Conservation (phyloP, 2,797 vertebrate genomes). For the Lophotriccus pileatus region DNA sequence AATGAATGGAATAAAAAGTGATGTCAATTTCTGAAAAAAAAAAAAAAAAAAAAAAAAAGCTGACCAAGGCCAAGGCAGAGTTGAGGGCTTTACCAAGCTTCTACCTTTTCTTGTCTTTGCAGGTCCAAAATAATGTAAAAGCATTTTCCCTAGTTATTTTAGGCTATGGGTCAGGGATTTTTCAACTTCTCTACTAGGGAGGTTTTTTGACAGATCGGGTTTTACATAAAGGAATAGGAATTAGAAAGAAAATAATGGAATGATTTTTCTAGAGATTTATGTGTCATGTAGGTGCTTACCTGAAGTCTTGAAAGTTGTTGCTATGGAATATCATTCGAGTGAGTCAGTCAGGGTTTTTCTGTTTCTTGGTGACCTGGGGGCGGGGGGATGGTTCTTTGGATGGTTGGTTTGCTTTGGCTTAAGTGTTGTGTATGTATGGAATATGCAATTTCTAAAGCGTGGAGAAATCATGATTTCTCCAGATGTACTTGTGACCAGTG, state of each 20-base stretch:
- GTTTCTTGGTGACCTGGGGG: background rate
- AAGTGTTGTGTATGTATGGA: background rate
- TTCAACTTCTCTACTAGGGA: background rate
- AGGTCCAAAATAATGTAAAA: background rate
- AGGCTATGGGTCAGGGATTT: background rate
- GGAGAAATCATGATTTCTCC: background rate
- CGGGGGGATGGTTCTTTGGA: background rate
- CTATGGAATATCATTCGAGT: background rate
- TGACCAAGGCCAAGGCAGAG: background rate
- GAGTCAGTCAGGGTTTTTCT: background rate
- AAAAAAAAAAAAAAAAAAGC: background rate
- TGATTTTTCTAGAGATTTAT: background rate
- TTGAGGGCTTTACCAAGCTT: background rate
- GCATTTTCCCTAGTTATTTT: background rate
- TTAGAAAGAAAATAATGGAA: background rate
- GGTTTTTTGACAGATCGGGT: background rate
- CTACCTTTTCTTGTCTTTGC: background rate
- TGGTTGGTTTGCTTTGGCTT: background rate
- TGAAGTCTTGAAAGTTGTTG: background rate
- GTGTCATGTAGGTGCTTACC: background rate
- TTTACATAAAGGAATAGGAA: background rate
- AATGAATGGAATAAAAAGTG: constrained; percentile 5
- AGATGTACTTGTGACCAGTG: background rate
- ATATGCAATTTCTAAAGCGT: background rate
- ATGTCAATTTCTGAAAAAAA: background rate